These are phyloP conservation scores for Tenodera sinensis DNA, from an alignment of 2,888 invertebrate genomes.

Conservation along the genomic window DNA sequence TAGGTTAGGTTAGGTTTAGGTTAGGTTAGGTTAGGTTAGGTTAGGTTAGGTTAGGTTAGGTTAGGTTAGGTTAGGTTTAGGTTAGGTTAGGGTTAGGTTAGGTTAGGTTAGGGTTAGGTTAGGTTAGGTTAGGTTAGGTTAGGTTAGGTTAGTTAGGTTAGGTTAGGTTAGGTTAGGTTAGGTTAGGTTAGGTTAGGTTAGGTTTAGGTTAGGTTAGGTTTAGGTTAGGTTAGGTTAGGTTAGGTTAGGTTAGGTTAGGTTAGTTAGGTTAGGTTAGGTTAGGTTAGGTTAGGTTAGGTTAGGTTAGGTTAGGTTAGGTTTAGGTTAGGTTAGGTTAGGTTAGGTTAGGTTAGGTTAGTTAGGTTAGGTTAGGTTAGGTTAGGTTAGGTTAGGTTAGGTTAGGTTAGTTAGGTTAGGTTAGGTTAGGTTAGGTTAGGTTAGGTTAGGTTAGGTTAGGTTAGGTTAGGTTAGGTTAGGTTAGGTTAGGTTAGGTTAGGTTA, in stretches of 20 bases:
- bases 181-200: no score
- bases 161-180: slow-evolving; percentile 32
- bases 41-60: no score
- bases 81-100: slow-evolving; percentile 23
- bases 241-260: slow-evolving; percentile 23
- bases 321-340: neutral
- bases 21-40: no score
- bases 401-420: slow-evolving; percentile 22
- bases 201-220: neutral
- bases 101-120: slow-evolving; percentile 15
- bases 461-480: slow-evolving; percentile 24
- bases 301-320: slow-evolving; percentile 18
- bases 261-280: slow-evolving; percentile 25
- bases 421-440: slow-evolving; percentile 27
- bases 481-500: slow-evolving; percentile 24
- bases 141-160: slow-evolving; percentile 11
- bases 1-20: no score
- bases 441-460: slow-evolving; percentile 3
- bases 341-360: neutral
- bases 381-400: slow-evolving; percentile 25
- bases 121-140: slow-evolving; percentile 13
- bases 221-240: slow-evolving; percentile 8
- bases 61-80: slow-evolving; percentile 4
- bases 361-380: slow-evolving; percentile 21
- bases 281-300: slow-evolving; percentile 18